phyloP scores from a whole-genome alignment of 2,797 vertebrate genomes.

The Lindbergichthys nudifrons region DNA sequence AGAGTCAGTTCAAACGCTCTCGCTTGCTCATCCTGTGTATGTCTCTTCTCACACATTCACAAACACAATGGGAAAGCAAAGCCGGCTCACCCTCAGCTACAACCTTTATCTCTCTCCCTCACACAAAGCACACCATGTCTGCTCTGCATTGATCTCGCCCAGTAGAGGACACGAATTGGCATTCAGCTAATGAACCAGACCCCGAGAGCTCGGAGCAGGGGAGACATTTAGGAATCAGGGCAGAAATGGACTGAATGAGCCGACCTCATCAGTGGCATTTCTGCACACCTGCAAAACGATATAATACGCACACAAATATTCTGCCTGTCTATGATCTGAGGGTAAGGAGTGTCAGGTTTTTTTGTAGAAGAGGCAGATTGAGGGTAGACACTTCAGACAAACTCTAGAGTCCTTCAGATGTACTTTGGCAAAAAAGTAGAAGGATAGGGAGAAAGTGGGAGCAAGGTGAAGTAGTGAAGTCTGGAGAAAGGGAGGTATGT shows the following conservation, averaged over 20 bases:
- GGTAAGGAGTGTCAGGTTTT: conserved; percentile 11
- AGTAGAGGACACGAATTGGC: conserved; percentile 45
- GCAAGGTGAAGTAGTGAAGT: background rate
- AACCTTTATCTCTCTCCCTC: conserved; percentile 45
- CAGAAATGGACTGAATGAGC: conserved; percentile 21
- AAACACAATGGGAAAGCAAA: conserved; percentile 47
- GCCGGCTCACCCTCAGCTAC: conserved; percentile 21
- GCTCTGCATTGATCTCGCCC: conserved; percentile 44
- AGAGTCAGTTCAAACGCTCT: conserved; percentile 37
- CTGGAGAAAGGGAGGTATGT: background rate
- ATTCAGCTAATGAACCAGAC: conserved; percentile 50
- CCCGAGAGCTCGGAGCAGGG: conserved; percentile 1
- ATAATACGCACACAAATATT: background rate
- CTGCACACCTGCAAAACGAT: conserved; percentile 20
- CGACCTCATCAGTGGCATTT: conserved; percentile 38
- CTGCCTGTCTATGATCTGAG: background rate
- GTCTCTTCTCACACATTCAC: conserved; percentile 14
- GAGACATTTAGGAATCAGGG: conserved; percentile 43
- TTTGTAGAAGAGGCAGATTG: background rate
- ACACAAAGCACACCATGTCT: conserved; percentile 48
- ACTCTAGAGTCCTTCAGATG: conserved; percentile 15
- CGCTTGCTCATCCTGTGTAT: conserved; percentile 26
- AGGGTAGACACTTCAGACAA: conserved; percentile 22
- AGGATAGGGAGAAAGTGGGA: background rate
- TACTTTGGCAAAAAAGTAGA: background rate